Evolutionary conservation across 2,113 vertebrate genomes (phyloP), one percentile per base, ranked within the genome.

Genomic region (Bos indicus): DNA sequence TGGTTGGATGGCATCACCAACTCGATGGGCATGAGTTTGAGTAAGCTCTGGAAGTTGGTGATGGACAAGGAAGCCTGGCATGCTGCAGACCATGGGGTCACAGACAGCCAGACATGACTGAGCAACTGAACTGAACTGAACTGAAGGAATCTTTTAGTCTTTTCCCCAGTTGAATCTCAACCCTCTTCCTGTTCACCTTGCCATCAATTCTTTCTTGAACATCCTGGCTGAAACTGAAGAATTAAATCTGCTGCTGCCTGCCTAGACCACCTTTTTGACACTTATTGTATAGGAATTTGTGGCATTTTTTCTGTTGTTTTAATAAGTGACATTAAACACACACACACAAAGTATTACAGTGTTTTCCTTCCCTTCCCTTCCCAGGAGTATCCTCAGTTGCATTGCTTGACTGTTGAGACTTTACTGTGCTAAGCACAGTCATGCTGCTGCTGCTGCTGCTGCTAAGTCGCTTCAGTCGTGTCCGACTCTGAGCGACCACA

Each of bases 41-140:
- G n/a, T 71, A 40, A 23, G n/a, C 1, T 71, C n/a, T 40, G 9
- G 19, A 40, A 40, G 67, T 36, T 23, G 19, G 67, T 23, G n/a
- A 36, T 23, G 67, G 67, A 71, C 19, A 40, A 10, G n/a, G n/a
- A 71, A 5, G 19, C n/a, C 67, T 23, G 67, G 19, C 5, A 6
- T 71, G n/a, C n/a, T 40, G 19, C 10, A 71, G 19, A 36, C n/a
- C n/a, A 23, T 19, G 19, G n/a, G 19, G n/a, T 71, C 19, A 40
- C 67, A 71, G 19, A 71, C 2, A 71, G 67, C n/a, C 5, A 0
- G n/a, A 71, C n/a, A 40, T 2, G 5, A 71, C 67, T 71, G 19
- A 23, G 1, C 0, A 0, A 40, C 19, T 71, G n/a, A 71, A n/a
- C 7, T 64, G 60, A 64, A 64, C 15, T n/a, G 62, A 67, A 10